Evolutionary conservation across 2,888 invertebrate genomes (phyloP).

Genomic region (Notocelia uddmanniana): DNA sequence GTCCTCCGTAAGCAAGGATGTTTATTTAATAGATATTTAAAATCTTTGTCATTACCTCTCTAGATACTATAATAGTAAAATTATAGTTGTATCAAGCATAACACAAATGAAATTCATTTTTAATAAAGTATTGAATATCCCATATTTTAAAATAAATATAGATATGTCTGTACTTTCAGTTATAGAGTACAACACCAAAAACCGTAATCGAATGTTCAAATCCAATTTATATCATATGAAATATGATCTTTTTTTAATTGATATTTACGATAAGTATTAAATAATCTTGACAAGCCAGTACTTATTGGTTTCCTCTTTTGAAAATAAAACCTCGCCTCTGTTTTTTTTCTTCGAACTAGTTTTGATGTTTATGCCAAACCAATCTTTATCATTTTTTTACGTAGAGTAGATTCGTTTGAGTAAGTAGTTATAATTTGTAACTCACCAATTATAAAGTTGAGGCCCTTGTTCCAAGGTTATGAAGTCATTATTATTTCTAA

Average conservation of each 20-base stretch:
- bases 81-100: constrained; percentile 70
- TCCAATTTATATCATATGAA: constrained; percentile 40
- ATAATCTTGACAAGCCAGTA: constrained; percentile 38
- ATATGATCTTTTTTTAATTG: constrained; percentile 32
- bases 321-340: not conserved
- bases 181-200: constrained; percentile 47
- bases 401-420: constrained; percentile 2
- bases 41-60: constrained; percentile 73
- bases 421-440: not conserved
- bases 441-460: constrained; percentile 9
- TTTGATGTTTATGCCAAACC: not conserved
- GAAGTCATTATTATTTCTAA: not conserved
- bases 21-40: constrained; percentile 74
- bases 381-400: not conserved
- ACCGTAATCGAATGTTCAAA: constrained; percentile 46
- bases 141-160: constrained; percentile 47
- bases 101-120: constrained; percentile 59
- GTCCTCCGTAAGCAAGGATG: constrained; percentile 72
- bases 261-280: constrained; percentile 28
- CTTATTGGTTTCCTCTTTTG: not conserved
- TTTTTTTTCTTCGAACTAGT: not conserved
- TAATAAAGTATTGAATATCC: constrained; percentile 51
- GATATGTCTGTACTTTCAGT: constrained; percentile 44
- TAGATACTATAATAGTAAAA: constrained; percentile 77
- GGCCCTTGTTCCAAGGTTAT: constrained; percentile 9